Percentiles rank a stretch among this genome's conserved stretches.
These are phyloP conservation scores for Schizopygopsis malacanthus DNA, from an alignment of 2,797 vertebrate genomes.

Conservation along the genomic window DNA sequence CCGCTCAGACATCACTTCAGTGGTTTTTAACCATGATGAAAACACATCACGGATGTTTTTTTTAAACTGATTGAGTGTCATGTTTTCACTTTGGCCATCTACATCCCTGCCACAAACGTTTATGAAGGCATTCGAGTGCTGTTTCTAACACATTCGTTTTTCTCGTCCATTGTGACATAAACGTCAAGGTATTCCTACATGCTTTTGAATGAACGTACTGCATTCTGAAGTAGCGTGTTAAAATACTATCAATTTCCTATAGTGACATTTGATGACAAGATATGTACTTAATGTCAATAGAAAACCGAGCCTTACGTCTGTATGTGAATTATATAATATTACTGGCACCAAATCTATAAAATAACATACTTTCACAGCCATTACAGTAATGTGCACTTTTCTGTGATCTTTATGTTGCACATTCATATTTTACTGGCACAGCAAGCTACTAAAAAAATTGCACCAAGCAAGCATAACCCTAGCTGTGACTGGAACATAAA, in stretches of 20 bases:
- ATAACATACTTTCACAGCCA: slow-evolving; percentile 19
- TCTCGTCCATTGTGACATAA: neutral
- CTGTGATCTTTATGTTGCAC: slow-evolving; percentile 14
- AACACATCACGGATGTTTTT: slow-evolving; percentile 55
- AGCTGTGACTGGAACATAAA: slow-evolving; percentile 19
- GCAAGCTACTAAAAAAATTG: slow-evolving; percentile 6
- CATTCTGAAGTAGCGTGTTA: neutral
- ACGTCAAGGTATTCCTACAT: neutral
- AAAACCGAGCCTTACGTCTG: neutral
- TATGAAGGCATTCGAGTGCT: neutral
- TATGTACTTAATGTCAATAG: slow-evolving; percentile 9
- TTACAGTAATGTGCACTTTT: neutral
- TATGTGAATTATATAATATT: slow-evolving; percentile 26
- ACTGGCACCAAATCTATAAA: neutral
- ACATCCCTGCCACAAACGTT: neutral
- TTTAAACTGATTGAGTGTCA: slow-evolving; percentile 51
- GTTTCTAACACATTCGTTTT: neutral
- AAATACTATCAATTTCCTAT: slow-evolving; percentile 1
- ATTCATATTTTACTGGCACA: slow-evolving; percentile 15
- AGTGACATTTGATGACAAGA: slow-evolving; percentile 23
- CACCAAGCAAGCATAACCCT: neutral
- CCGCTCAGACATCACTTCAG: slow-evolving; percentile 74
- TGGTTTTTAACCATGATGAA: slow-evolving; percentile 69
- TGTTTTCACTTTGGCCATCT: slow-evolving; percentile 61
- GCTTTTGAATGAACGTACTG: neutral